Conservation (phyloP, 2,888 invertebrate genomes). For the Eledona agricola region DNA sequence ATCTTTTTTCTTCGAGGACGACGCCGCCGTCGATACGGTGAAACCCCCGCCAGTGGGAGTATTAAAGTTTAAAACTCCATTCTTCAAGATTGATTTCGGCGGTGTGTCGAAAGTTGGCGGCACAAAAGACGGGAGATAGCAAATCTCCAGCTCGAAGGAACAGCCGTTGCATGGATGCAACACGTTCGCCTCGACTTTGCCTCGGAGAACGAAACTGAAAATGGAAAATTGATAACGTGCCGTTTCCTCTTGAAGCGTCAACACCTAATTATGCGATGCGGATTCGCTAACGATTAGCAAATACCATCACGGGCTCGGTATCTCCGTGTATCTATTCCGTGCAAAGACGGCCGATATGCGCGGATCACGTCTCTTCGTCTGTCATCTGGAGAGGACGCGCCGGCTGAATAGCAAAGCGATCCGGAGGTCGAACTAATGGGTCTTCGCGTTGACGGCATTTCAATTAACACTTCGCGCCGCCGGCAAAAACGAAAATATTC, state of each 20-base stretch:
- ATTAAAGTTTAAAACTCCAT: slow-evolving; percentile 40
- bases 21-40: slow-evolving; percentile 6
- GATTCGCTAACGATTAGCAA: slow-evolving; percentile 41
- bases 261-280: slow-evolving; percentile 30
- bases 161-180: slow-evolving; percentile 57
- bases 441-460: slow-evolving; percentile 40
- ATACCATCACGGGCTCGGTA: slow-evolving; percentile 42
- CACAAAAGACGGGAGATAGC: slow-evolving; percentile 63
- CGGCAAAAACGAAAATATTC: slow-evolving; percentile 3
- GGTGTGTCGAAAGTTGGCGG: slow-evolving; percentile 44
- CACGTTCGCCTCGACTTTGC: slow-evolving; percentile 66
- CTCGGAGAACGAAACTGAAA: slow-evolving; percentile 72
- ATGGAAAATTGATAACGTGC: slow-evolving; percentile 8
- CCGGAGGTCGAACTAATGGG: slow-evolving; percentile 35
- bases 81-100: slow-evolving; percentile 51
- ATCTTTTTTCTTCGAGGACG: slow-evolving; percentile 4
- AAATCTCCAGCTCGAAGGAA: slow-evolving; percentile 78
- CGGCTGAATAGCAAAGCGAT: slow-evolving; percentile 31
- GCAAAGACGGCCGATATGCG: slow-evolving; percentile 20
- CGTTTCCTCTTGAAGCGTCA: slow-evolving; percentile 2
- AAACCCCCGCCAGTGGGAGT: slow-evolving; percentile 25
- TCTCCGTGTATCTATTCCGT: slow-evolving; percentile 31
- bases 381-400: slow-evolving; percentile 33
- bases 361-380: slow-evolving; percentile 30
- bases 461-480: slow-evolving; percentile 40